phyloP scores from a whole-genome alignment of 1,140 invertebrate genomes.

The Trachymyrmex septentrionalis region DNA sequence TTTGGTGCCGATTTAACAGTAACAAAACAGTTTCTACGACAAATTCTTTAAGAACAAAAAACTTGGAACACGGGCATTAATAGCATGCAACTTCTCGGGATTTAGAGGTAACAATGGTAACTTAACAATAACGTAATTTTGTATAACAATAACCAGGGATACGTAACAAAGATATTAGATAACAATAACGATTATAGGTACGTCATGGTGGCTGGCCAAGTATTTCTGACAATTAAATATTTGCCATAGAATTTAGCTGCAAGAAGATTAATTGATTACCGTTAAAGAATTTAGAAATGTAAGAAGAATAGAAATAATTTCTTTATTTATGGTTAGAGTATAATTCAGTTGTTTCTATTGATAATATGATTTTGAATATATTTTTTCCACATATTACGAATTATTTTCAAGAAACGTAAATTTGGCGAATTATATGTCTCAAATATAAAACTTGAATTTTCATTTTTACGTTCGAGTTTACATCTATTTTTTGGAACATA shows the following conservation, averaged over 20 bases:
- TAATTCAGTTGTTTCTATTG: not conserved
- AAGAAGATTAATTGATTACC: not conserved
- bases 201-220: conserved; percentile 38
- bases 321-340: not conserved
- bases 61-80: conserved; percentile 34
- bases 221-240: conserved; percentile 36
- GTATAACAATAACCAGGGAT: conserved; percentile 41
- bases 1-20: conserved; percentile 50
- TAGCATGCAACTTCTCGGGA: conserved; percentile 29
- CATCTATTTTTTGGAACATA: conserved; percentile 18
- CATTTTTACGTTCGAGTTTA: not conserved
- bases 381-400: conserved; percentile 5
- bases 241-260: conserved; percentile 21
- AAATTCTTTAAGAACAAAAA: conserved; percentile 42
- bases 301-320: not conserved
- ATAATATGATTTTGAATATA: not conserved
- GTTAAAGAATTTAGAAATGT: conserved; percentile 23
- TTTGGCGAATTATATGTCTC: not conserved
- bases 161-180: conserved; percentile 31
- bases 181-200: conserved; percentile 50
- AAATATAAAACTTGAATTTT: not conserved
- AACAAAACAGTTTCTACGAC: conserved; percentile 36
- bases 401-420: not conserved
- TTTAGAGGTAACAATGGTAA: conserved; percentile 57
- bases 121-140: conserved; percentile 51